Evolutionary conservation across 2,113 vertebrate genomes (phyloP).

Genomic region (Xiphorhynchus elegans): DNA sequence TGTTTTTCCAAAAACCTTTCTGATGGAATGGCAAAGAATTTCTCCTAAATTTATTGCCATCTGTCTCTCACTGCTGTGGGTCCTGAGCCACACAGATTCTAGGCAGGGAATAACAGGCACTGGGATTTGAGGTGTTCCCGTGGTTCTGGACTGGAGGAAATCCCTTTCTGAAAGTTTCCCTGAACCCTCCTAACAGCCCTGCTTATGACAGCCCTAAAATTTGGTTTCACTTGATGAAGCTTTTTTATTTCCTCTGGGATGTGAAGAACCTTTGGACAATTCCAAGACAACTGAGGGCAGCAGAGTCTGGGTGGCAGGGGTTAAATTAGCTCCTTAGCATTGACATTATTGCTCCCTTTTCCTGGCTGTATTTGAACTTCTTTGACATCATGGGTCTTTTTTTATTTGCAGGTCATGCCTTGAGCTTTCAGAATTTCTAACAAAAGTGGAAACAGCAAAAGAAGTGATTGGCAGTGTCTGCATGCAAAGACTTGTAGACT

Average conservation of each 20-base stretch:
- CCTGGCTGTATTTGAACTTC: background rate
- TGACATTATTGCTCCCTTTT: background rate
- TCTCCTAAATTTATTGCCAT: background rate
- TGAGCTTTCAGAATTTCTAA: background rate
- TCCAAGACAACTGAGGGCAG: background rate
- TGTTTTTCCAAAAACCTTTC: background rate
- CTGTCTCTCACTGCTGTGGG: background rate
- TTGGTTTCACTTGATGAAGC: background rate
- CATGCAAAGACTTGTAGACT: background rate
- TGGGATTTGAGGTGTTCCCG: background rate
- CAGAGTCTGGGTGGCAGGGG: background rate
- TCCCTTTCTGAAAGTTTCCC: background rate
- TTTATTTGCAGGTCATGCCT: background rate
- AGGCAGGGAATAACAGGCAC: background rate
- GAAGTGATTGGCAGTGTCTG: background rate
- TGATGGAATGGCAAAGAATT: background rate
- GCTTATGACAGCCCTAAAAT: background rate
- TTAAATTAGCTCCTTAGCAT: background rate
- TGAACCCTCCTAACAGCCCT: background rate
- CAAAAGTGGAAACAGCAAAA: background rate
- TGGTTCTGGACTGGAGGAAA: background rate
- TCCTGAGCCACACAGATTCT: background rate
- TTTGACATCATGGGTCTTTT: background rate
- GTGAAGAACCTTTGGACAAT: background rate
- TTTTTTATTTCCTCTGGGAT: background rate